Percentiles rank a stretch among this genome's conserved stretches.
Conservation (phyloP, 1,140 invertebrate genomes). For the Eulimnadia texana region DNA sequence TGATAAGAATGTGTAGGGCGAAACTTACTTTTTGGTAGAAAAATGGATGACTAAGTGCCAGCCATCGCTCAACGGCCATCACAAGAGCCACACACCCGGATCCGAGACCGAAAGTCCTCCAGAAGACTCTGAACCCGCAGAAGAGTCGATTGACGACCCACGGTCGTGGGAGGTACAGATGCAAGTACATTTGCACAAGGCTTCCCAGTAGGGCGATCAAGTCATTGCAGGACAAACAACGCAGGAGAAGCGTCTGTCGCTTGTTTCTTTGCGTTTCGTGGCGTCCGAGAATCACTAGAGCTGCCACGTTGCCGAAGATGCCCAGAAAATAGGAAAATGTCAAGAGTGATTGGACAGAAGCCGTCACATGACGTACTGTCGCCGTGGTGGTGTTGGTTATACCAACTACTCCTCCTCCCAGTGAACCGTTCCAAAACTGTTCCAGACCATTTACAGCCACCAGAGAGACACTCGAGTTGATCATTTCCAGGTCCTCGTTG, state of each 20-base stretch:
- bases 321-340: constrained; percentile 40
- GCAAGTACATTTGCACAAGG: constrained; percentile 41
- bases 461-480: no score
- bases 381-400: neutral
- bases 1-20: no score
- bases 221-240: constrained; percentile 61
- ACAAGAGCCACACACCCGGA: constrained; percentile 72
- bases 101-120: constrained; percentile 64
- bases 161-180: constrained; percentile 31
- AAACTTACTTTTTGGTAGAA: constrained; percentile 72
- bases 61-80: constrained; percentile 71
- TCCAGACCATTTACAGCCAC: neutral
- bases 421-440: neutral
- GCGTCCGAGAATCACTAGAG: constrained; percentile 41
- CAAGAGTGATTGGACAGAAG: constrained; percentile 30
- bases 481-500: no score
- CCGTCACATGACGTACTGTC: neutral
- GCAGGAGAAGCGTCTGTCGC: constrained; percentile 62
- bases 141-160: constrained; percentile 19
- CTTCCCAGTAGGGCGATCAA: constrained; percentile 44
- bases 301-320: constrained; percentile 40
- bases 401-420: neutral
- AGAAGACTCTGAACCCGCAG: constrained; percentile 53
- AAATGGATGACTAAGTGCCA: constrained; percentile 71
- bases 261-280: constrained; percentile 39